Conservation (phyloP, 2,113 vertebrate genomes). For the Sorex fumeus region DNA sequence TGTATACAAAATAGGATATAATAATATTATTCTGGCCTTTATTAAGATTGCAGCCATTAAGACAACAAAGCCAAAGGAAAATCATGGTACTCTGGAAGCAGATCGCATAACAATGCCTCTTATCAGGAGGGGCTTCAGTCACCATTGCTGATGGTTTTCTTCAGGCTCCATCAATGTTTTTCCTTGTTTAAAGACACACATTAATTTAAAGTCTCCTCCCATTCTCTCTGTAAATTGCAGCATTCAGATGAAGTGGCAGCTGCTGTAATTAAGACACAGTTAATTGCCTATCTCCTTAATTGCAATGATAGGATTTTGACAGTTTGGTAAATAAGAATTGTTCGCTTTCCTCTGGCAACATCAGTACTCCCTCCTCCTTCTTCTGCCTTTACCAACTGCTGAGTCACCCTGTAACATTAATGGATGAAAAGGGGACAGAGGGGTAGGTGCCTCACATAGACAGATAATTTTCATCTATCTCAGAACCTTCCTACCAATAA, state of each 20-base stretch:
- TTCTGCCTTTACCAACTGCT: background rate
- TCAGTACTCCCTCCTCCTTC: slow-evolving; percentile 63
- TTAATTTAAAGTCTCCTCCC: slow-evolving; percentile 87
- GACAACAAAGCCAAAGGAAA: slow-evolving; percentile 35
- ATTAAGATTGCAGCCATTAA: background rate
- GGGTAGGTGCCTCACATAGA: fast-evolving
- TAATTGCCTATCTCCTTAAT: slow-evolving; percentile 92
- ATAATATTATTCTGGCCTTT: slow-evolving; percentile 27
- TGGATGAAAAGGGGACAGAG: background rate
- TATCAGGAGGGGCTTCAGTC: background rate
- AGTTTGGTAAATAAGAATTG: slow-evolving; percentile 91
- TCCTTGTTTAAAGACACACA: slow-evolving; percentile 89
- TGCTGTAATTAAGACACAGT: slow-evolving; percentile 92
- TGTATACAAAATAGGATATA: slow-evolving; percentile 6
- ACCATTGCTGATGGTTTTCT: slow-evolving; percentile 49
- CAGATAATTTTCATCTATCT: background rate
- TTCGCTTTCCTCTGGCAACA: slow-evolving; percentile 87
- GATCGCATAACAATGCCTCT: slow-evolving; percentile 24
- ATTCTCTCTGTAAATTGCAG: slow-evolving; percentile 89
- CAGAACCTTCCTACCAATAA: background rate
- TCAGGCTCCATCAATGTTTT: slow-evolving; percentile 78
- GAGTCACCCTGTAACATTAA: background rate
- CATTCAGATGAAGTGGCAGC: slow-evolving; percentile 91
- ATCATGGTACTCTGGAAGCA: background rate
- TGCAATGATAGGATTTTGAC: slow-evolving; percentile 91